phyloP scores from a whole-genome alignment of 2,113 vertebrate species.

The Cepphus grylle region DNA sequence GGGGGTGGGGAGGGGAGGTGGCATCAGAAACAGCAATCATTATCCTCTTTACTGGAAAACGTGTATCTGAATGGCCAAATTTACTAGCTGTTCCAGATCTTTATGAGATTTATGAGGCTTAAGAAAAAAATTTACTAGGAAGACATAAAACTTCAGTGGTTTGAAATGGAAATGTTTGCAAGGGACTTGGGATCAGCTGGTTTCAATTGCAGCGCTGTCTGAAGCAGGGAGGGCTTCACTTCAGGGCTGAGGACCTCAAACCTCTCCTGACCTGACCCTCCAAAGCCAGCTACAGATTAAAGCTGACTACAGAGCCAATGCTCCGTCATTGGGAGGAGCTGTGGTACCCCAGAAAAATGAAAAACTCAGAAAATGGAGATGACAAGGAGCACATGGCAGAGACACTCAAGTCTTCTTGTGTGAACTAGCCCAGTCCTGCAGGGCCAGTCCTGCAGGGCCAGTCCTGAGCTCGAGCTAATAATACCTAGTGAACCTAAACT shows the following conservation, averaged over 20 bases:
- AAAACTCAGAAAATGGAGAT: background rate
- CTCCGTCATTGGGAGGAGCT: conserved; percentile 17
- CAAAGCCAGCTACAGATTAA: conserved; percentile 21
- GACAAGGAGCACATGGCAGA: background rate
- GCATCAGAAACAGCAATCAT: conserved; percentile 57
- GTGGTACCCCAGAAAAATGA: background rate
- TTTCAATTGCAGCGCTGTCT: conserved; percentile 64
- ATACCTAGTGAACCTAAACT: background rate
- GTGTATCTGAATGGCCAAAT: conserved; percentile 56
- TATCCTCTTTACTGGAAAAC: conserved; percentile 67
- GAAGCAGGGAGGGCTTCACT: conserved; percentile 28
- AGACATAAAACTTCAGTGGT: conserved; percentile 69
- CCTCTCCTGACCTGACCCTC: background rate
- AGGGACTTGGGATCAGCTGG: conserved; percentile 63
- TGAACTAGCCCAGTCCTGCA: background rate
- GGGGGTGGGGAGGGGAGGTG: conserved; percentile 5
- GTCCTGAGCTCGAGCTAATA: background rate
- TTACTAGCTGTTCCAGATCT: conserved; percentile 68
- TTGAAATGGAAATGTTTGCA: conserved; percentile 69
- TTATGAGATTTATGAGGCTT: conserved; percentile 66
- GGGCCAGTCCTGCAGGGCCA: background rate
- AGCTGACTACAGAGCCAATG: background rate
- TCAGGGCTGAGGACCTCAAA: conserved; percentile 20
- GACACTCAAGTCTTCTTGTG: background rate
- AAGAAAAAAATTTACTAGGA: conserved; percentile 67